phyloP scores from a whole-genome alignment of 2,888 invertebrate genomes.

The Macrophya alboannulata region DNA sequence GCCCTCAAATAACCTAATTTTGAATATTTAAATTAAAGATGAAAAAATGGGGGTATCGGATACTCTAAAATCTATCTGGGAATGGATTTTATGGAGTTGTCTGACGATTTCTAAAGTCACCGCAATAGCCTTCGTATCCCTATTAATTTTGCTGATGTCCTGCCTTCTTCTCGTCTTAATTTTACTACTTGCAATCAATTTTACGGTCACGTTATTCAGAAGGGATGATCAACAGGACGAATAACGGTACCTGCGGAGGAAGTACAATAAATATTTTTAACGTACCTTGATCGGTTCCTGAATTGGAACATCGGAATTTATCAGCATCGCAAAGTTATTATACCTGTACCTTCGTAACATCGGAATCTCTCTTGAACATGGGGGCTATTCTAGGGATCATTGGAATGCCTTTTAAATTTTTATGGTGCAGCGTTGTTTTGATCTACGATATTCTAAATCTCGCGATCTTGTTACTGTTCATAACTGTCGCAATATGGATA shows the following conservation, averaged over 20 bases:
- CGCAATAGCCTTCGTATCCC: slow-evolving; percentile 26
- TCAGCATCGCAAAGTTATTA: background rate
- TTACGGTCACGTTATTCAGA: background rate
- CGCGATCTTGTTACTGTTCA: slow-evolving; percentile 11
- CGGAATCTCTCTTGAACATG: background rate
- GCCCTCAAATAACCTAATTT: slow-evolving; percentile 56
- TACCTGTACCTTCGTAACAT: background rate
- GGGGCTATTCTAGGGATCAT: slow-evolving; percentile 28
- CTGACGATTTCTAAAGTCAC: slow-evolving; percentile 59
- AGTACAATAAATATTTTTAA: slow-evolving; percentile 7
- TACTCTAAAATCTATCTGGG: slow-evolving; percentile 59
- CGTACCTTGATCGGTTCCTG: background rate
- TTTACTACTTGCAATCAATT: slow-evolving; percentile 20
- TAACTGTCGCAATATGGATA: slow-evolving; percentile 16
- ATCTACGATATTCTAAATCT: slow-evolving; percentile 14
- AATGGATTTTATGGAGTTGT: slow-evolving; percentile 62
- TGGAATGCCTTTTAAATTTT: slow-evolving; percentile 41
- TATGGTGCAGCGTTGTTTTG: slow-evolving; percentile 19
- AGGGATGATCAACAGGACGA: slow-evolving; percentile 11
- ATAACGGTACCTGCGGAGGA: background rate
- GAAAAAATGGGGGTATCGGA: slow-evolving; percentile 59
- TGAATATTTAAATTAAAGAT: slow-evolving; percentile 50
- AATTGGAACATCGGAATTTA: background rate
- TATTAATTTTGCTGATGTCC: background rate
- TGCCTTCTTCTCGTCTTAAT: background rate